A percentile compares a stretch with the other conserved stretches of the same genome.
These are phyloP conservation scores for Tychaedon coryphoeus DNA, from an alignment of 2,113 vertebrate species.

Conservation along the genomic window DNA sequence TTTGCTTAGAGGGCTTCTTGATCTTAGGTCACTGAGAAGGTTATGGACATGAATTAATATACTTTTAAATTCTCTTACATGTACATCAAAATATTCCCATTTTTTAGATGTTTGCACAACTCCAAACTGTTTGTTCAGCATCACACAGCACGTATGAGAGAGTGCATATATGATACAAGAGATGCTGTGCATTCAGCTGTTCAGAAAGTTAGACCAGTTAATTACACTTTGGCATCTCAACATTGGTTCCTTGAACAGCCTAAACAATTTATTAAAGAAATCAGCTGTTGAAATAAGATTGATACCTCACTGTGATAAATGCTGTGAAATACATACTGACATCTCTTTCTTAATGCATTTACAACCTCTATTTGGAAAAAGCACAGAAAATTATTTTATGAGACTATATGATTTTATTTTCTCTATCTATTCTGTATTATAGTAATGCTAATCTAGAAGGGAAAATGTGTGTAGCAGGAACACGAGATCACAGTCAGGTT, in stretches of 20 bases:
- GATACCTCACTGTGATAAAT: background rate
- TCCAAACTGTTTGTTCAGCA: background rate
- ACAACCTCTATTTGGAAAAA: background rate
- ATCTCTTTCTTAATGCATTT: background rate
- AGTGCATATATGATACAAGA: fast-evolving
- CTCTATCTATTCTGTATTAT: background rate
- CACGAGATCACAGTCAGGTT: background rate
- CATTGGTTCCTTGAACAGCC: background rate
- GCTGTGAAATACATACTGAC: background rate
- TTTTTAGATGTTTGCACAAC: background rate
- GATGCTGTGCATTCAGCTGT: background rate
- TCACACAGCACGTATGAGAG: background rate
- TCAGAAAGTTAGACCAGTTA: background rate
- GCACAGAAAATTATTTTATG: background rate
- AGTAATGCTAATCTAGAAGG: background rate
- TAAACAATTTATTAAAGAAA: background rate
- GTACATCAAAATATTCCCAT: background rate
- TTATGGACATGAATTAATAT: background rate
- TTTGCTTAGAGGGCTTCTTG: background rate
- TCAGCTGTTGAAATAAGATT: background rate
- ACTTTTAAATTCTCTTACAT: background rate
- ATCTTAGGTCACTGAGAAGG: background rate
- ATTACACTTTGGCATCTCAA: background rate
- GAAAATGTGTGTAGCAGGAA: background rate
- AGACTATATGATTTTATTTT: background rate